phyloP scores from a whole-genome alignment of 2,888 invertebrate genomes.

The Eupithecia abbreviata region DNA sequence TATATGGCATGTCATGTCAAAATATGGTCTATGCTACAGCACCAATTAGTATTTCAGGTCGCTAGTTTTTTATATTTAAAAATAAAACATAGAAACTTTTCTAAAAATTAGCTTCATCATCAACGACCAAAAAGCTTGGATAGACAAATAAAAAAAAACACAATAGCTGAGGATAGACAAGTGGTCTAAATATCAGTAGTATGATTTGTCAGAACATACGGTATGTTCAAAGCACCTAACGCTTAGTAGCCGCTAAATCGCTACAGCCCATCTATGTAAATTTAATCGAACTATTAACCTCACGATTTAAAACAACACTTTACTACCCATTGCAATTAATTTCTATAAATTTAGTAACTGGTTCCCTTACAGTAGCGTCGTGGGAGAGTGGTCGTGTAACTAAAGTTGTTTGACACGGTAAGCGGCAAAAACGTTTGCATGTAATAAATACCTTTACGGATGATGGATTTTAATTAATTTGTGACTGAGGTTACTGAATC shows the following conservation, averaged over 20 bases:
- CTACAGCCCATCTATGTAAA: conserved; percentile 2
- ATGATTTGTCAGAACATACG: no score
- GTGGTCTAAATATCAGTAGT: no score
- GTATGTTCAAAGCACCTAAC: not conserved
- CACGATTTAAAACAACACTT: not conserved
- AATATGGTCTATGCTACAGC: not conserved
- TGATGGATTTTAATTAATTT: conserved; percentile 18
- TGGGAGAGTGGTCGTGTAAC: conserved; percentile 15
- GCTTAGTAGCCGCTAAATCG: not conserved
- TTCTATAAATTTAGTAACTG: conserved; percentile 5
- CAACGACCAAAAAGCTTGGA: no score
- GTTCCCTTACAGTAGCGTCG: conserved; percentile 14
- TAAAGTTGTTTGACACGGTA: conserved; percentile 19
- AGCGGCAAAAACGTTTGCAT: conserved; percentile 15
- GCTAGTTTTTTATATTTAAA: no score
- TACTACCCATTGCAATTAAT: not conserved
- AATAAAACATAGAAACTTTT: no score
- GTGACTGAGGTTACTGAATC: conserved; percentile 14
- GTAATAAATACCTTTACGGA: conserved; percentile 21
- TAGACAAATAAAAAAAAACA: no score
- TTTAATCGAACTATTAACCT: not conserved
- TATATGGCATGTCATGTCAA: not conserved
- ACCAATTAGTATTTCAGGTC: no score
- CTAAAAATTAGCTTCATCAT: no score
- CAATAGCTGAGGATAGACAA: no score